Evolutionary conservation across 2,888 invertebrate genomes (phyloP).

Genomic region (Plebejus melissa): DNA sequence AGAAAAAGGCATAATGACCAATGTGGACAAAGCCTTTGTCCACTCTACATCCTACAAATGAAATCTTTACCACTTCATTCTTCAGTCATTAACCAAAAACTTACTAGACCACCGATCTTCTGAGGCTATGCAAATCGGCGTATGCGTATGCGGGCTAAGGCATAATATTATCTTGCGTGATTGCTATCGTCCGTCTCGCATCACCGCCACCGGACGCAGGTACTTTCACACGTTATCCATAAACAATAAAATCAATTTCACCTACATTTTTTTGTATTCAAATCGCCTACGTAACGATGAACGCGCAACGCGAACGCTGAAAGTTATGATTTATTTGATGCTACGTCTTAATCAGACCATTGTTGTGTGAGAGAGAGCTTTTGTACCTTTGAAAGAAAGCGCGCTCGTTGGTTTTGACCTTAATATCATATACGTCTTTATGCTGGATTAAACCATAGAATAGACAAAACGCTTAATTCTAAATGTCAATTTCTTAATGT

Average conservation of each 20-base stretch:
- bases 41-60: background rate
- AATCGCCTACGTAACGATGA: slow-evolving; percentile 35
- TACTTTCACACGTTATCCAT: slow-evolving; percentile 64
- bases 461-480: background rate
- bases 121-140: background rate
- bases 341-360: slow-evolving; percentile 3
- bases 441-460: background rate
- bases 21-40: too few species aligned
- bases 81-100: background rate
- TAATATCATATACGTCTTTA: background rate
- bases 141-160: slow-evolving; percentile 6
- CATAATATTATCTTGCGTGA: slow-evolving; percentile 43
- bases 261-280: slow-evolving; percentile 48
- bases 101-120: background rate
- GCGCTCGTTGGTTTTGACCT: background rate
- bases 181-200: slow-evolving; percentile 58
- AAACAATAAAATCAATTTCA: slow-evolving; percentile 55
- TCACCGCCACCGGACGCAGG: slow-evolving; percentile 47
- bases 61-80: background rate
- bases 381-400: background rate
- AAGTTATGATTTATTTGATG: slow-evolving; percentile 21
- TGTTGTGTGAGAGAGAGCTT: slow-evolving; percentile 8
- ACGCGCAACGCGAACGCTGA: slow-evolving; percentile 1
- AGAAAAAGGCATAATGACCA: too few species aligned
- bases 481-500: background rate